Evolutionary conservation across 2,113 vertebrate species (phyloP).

Genomic region (Psophia crepitans): DNA sequence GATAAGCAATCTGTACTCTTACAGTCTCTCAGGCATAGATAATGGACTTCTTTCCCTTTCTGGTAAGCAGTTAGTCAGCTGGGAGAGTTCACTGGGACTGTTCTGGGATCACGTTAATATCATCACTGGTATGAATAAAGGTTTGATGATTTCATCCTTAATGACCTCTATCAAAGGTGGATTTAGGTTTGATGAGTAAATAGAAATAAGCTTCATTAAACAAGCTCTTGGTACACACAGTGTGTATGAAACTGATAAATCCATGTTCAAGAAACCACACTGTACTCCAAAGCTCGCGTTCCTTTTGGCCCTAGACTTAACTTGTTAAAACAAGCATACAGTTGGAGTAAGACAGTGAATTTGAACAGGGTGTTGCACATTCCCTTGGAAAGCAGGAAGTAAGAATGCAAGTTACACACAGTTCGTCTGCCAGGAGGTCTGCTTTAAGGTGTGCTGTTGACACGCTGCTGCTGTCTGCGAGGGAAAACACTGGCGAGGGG

Average conservation of each 20-base stretch:
- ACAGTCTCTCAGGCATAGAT: not conserved
- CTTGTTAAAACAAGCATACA: not conserved
- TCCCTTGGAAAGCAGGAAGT: not conserved
- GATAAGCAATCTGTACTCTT: not conserved
- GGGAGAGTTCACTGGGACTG: not conserved
- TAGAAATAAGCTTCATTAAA: not conserved
- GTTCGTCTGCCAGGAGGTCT: not conserved
- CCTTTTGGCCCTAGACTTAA: not conserved
- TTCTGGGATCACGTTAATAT: not conserved
- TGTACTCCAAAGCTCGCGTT: not conserved
- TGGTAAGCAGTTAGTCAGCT: not conserved
- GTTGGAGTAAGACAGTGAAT: not conserved
- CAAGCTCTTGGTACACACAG: not conserved
- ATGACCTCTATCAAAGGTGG: not conserved
- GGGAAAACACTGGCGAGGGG: not conserved
- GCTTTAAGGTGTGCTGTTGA: not conserved
- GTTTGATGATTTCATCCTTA: not conserved
- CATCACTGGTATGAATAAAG: not conserved
- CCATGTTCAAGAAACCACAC: not conserved
- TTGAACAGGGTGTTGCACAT: not conserved
- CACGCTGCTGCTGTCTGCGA: not conserved
- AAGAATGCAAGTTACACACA: not conserved
- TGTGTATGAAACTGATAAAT: not conserved
- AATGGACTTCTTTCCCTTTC: not conserved
- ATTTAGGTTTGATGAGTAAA: not conserved